Percentiles rank a stretch among this genome's conserved stretches.
These are phyloP conservation scores for Lapara coniferarum DNA, from an alignment of 2,888 invertebrate genomes.

Conservation along the genomic window DNA sequence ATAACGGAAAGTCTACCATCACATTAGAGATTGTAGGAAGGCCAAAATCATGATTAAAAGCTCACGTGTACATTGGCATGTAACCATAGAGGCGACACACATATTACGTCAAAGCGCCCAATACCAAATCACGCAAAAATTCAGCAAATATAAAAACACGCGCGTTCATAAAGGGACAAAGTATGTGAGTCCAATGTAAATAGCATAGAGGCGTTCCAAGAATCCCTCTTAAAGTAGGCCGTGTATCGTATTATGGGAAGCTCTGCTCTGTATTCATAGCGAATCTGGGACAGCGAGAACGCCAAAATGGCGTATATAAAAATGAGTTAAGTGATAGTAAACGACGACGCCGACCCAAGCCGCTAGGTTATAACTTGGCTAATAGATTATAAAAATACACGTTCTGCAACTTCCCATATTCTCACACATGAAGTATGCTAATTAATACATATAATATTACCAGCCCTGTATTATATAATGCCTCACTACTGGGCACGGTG, in stretches of 20 bases:
- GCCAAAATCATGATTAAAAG: too few species aligned
- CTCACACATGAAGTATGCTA: neutral
- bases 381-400: conserved; percentile 63
- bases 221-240: conserved; percentile 62
- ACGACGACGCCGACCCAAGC: conserved; percentile 57
- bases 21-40: too few species aligned
- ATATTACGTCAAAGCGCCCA: neutral
- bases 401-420: neutral
- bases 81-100: neutral
- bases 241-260: conserved; percentile 66
- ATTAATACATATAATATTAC: too few species aligned
- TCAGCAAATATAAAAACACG: conserved; percentile 10
- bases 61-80: too few species aligned
- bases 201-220: conserved; percentile 52
- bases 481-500: too few species aligned
- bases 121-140: neutral
- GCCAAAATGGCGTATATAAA: conserved; percentile 75
- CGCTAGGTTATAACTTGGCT: conserved; percentile 65
- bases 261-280: conserved; percentile 70
- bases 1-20: too few species aligned
- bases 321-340: conserved; percentile 79
- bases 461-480: too few species aligned
- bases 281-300: conserved; percentile 69
- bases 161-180: conserved; percentile 13
- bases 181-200: conserved; percentile 51